Percentiles rank a stretch among this genome's conserved stretches.
These are phyloP conservation scores for Danio rerio DNA, from an alignment of 2,113 vertebrate species.

Conservation along the genomic window GRCz12tu NC_133182.1:51433001-51433500, in stretches of 20 bases:
- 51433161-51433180: slow-evolving; percentile 94
- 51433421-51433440: slow-evolving; percentile 47
- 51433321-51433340: slow-evolving; percentile 47
- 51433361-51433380: slow-evolving; percentile 59
- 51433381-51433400: slow-evolving; percentile 51
- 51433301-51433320: slow-evolving; percentile 52
- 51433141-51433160: slow-evolving; percentile 22
- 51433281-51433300: slow-evolving; percentile 49
- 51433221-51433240: slow-evolving; percentile 91
- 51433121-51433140: neutral
- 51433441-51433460: slow-evolving; percentile 52
- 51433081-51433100: neutral
- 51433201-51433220: slow-evolving; percentile 93
- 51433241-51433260: slow-evolving; percentile 93
- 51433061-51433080: neutral
- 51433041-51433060: slow-evolving; percentile 26
- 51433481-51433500: neutral
- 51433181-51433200: slow-evolving; percentile 84
- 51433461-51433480: slow-evolving; percentile 18
- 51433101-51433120: slow-evolving; percentile 10
- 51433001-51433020: slow-evolving; percentile 25
- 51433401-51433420: slow-evolving; percentile 53
- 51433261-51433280: slow-evolving; percentile 76
- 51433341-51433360: slow-evolving; percentile 61
- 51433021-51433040: slow-evolving; percentile 28